These are phyloP conservation scores for Oscheius sp. DNA, from an alignment of 2,888 invertebrate genomes.

Conservation along the genomic window DNA sequence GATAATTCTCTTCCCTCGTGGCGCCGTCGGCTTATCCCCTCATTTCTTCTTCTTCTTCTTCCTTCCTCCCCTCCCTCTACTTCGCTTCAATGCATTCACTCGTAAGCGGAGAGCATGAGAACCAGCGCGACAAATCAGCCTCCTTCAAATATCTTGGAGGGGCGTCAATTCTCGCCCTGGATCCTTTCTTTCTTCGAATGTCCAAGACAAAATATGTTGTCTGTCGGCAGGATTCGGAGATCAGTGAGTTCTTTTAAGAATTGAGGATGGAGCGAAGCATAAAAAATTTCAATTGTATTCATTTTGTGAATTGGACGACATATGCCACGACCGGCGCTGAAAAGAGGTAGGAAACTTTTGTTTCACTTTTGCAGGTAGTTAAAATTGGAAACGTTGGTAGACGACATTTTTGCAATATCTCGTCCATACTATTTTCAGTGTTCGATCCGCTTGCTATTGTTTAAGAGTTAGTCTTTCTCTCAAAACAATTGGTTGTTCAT, in stretches of 20 bases:
- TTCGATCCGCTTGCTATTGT: too few relatives aligned
- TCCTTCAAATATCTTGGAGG: neutral
- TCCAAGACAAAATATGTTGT: conserved; percentile 6
- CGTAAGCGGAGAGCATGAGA: conserved; percentile 16
- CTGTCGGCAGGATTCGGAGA: conserved; percentile 13
- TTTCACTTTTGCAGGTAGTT: too few relatives aligned
- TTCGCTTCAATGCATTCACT: neutral
- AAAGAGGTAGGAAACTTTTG: too few relatives aligned
- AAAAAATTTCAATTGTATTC: neutral
- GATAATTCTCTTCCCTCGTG: neutral
- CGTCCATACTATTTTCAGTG: too few relatives aligned
- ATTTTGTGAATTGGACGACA: neutral
- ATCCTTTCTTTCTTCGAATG: conserved; percentile 3
- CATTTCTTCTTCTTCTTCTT: neutral
- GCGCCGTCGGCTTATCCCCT: neutral
- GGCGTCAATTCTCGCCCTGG: conserved; percentile 5
- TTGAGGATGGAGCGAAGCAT: too few relatives aligned
- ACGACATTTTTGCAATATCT: too few relatives aligned
- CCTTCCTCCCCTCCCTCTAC: neutral
- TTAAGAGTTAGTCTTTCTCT: too few relatives aligned
- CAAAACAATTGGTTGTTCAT: too few relatives aligned
- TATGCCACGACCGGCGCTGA: neutral
- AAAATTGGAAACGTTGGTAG: too few relatives aligned
- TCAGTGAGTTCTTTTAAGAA: neutral
- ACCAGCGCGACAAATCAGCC: neutral